phyloP scores from a whole-genome alignment of 2,888 invertebrate genomes.

The Lamellibrachia columna region DNA sequence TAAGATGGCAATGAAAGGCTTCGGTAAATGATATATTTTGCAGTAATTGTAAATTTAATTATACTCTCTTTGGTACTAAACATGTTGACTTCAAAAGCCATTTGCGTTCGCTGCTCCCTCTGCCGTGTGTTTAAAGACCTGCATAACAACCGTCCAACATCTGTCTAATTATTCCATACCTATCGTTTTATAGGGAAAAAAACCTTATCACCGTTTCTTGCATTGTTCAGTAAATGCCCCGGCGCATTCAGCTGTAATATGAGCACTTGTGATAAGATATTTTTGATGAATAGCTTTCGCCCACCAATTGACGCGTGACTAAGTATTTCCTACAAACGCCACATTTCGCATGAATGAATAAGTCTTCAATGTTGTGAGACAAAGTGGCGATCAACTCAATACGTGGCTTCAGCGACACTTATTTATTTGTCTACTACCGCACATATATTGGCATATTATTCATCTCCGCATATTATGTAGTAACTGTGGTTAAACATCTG shows the following conservation, averaged over 20 bases:
- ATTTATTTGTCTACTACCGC: neutral
- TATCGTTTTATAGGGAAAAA: neutral
- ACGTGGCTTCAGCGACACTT: neutral
- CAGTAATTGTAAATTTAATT: neutral
- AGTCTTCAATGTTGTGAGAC: neutral
- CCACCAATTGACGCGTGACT: neutral
- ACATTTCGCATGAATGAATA: neutral
- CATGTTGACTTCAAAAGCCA: neutral
- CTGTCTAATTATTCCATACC: neutral
- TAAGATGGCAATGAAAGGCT: neutral
- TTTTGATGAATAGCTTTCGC: neutral
- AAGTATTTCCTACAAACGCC: neutral
- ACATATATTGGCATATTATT: neutral
- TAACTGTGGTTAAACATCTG: too few species aligned
- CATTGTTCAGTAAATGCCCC: neutral
- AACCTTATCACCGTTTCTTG: neutral
- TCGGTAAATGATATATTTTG: neutral
- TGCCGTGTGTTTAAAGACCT: neutral
- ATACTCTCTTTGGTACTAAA: conserved; percentile 4
- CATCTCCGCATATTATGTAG: neutral
- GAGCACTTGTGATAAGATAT: neutral
- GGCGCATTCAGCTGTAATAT: neutral
- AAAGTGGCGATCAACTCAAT: neutral
- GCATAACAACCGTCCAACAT: neutral
- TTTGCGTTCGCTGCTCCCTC: neutral